Evolutionary conservation across 2,888 invertebrate species (phyloP), one percentile per base, ranked within the genome.

Genomic region (Meteorus cinctellus): DNA sequence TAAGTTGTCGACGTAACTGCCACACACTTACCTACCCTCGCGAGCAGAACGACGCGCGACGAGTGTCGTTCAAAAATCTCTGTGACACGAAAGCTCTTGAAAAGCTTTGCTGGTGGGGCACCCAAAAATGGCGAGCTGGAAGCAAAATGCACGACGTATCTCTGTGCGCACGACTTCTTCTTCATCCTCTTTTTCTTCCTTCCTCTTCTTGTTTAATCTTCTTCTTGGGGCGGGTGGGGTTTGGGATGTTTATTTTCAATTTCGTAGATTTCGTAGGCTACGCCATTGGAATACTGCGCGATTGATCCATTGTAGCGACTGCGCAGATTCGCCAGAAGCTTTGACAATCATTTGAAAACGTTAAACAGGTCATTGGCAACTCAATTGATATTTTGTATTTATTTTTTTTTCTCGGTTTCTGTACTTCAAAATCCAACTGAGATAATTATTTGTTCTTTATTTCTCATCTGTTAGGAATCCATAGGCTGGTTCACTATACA

Each of bases 121-220:
- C 85, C 89, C 89, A 89, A 89, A 89, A 89, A 89, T 89, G 89
- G 89, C 88, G 86, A 86, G 86, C 83, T 85, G 82, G 81, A 82
- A 82, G 82, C 80, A 79, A 82, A 24, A 75, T 80, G 77, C 72
- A 59, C 55, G n/a, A n/a, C 2, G 55, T 66, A 66, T 76, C 77
- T 68, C 73, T 74, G 71, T 71, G 65, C 72, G 69, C 70, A 73
- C 51, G 74, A 73, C 66, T 73, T 75, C 75, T 31, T 72, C 41
- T 29, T 48, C 45, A 45, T 36, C 51, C 10, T 55, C 59, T 69
- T 73, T 36, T 69, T 45, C 45, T 67, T 62, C 31, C 29, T n/a
- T 63, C 55, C 19, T 66, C 65, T 70, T 74, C 62, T 31, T 59
- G 29, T 51, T 55, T 36, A 34, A 34, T 69, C 62, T 31, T 60